A percentile compares a stretch with the other conserved stretches of the same genome.
Conservation (phyloP, 1,140 invertebrate genomes). For the Leucophenga varia region DNA sequence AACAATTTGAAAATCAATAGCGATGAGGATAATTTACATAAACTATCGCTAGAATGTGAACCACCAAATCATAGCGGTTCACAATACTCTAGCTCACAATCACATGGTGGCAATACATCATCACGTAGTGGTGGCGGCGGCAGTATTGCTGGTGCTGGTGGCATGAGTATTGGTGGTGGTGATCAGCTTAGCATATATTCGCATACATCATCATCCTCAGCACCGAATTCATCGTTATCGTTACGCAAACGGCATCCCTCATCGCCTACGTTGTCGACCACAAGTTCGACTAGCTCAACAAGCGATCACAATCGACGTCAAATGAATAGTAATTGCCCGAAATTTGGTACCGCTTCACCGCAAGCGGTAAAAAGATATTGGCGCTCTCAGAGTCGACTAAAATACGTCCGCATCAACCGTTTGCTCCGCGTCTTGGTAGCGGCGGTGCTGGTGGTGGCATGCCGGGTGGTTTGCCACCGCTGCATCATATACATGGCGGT, state of each 20-base stretch:
- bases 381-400: constrained; percentile 84
- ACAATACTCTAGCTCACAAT: constrained; percentile 59
- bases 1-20: constrained; percentile 83
- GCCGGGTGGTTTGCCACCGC: constrained; percentile 28
- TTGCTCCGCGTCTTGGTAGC: constrained; percentile 31
- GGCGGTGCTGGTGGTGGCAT: constrained; percentile 14
- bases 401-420: constrained; percentile 80
- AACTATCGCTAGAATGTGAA: constrained; percentile 89
- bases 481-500: constrained; percentile 43
- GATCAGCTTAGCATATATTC: constrained; percentile 51
- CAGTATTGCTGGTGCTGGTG: constrained; percentile 38
- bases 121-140: constrained; percentile 52
- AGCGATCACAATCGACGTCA: constrained; percentile 85
- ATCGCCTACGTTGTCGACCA: constrained; percentile 76
- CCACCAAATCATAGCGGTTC: constrained; percentile 62
- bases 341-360: constrained; percentile 89
- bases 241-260: constrained; percentile 66
- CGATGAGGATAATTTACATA: constrained; percentile 87
- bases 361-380: constrained; percentile 92
- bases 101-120: constrained; percentile 43
- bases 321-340: constrained; percentile 70
- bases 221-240: constrained; percentile 51
- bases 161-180: constrained; percentile 37
- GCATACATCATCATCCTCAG: constrained; percentile 37
- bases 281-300: constrained; percentile 87